These are phyloP conservation scores for Morone saxatilis DNA, from an alignment of 2,113 vertebrate species.

Conservation along the genomic window DNA sequence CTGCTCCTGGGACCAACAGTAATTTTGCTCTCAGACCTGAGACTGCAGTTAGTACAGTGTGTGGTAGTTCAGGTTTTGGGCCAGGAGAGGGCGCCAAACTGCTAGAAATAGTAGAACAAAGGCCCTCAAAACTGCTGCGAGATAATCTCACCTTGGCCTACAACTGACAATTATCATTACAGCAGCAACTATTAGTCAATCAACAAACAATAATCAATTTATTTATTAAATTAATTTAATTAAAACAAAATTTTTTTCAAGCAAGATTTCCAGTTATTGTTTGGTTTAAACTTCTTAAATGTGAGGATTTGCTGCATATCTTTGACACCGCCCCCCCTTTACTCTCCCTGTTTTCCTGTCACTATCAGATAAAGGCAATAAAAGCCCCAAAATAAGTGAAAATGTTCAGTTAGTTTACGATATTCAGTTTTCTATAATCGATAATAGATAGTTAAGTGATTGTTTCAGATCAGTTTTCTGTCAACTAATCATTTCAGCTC, in stretches of 20 bases:
- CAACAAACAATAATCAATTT: neutral
- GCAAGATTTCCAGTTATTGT: neutral
- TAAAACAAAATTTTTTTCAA: neutral
- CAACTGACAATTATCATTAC: neutral
- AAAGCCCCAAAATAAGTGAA: too few species aligned
- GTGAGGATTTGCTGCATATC: neutral
- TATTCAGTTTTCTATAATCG: neutral
- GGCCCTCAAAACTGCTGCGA: neutral
- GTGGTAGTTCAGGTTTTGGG: neutral
- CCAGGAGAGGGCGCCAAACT: slow-evolving; percentile 61
- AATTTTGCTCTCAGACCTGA: slow-evolving; percentile 2
- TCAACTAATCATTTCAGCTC: neutral
- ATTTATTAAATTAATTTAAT: neutral
- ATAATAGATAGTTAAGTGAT: neutral
- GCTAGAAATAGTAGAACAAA: neutral
- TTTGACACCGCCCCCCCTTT: too few species aligned
- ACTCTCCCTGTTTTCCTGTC: too few species aligned
- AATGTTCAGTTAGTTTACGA: too few species aligned
- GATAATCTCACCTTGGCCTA: neutral
- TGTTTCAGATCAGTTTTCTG: neutral
- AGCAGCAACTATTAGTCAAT: neutral
- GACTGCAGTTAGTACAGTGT: neutral
- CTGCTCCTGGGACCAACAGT: slow-evolving; percentile 17
- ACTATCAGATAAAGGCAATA: too few species aligned
- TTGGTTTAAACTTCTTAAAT: neutral